Evolutionary conservation across 1,140 invertebrate genomes (phyloP).

Genomic region (Cotesia chilonis): DNA sequence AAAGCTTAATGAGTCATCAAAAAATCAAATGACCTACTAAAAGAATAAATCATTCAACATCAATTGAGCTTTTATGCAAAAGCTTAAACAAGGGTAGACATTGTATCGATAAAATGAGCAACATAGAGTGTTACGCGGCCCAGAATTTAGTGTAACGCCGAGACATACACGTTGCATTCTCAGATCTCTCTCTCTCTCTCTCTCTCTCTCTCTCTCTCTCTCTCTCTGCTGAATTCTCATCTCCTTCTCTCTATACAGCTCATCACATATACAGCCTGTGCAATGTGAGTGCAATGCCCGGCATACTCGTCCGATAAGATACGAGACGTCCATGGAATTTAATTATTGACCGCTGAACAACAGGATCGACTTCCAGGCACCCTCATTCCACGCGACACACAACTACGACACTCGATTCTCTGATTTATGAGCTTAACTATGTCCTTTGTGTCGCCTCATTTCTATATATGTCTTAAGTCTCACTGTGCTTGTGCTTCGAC

Average conservation of each 20-base stretch:
- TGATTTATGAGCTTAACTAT: constrained; percentile 25
- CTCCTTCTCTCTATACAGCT: neutral
- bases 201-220: constrained; percentile 2
- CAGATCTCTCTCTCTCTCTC: neutral
- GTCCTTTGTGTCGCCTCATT: constrained; percentile 34
- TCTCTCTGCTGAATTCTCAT: constrained; percentile 4
- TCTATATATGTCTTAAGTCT: neutral
- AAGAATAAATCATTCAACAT: too few species aligned
- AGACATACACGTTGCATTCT: too few species aligned
- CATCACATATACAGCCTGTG: neutral
- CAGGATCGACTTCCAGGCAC: constrained; percentile 28
- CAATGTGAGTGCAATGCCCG: constrained; percentile 8
- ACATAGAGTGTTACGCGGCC: too few species aligned
- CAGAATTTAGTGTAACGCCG: too few species aligned
- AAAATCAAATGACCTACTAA: too few species aligned
- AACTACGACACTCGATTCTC: constrained; percentile 23
- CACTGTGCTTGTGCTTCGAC: neutral
- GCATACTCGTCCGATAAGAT: constrained; percentile 37
- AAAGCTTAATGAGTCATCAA: too few species aligned
- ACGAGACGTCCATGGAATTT: constrained; percentile 42
- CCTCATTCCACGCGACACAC: constrained; percentile 19
- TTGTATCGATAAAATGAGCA: too few species aligned
- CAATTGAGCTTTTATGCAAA: too few species aligned
- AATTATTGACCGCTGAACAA: constrained; percentile 42
- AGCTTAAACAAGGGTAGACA: too few species aligned